Evolutionary conservation across 2,797 vertebrate genomes (phyloP).

Genomic region (Melanitta fusca): DNA sequence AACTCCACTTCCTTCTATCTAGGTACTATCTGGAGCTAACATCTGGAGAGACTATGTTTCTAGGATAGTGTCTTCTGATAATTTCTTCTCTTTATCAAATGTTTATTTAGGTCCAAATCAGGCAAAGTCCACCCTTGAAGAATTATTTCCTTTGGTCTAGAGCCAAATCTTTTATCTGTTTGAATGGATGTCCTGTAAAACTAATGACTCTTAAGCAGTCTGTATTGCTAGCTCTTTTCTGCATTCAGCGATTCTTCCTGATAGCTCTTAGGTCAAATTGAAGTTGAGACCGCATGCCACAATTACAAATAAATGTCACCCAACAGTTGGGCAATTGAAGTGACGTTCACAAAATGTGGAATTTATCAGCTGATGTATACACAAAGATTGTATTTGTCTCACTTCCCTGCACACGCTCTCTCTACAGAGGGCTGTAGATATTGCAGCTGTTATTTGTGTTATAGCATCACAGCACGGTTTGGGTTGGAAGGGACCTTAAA

Average conservation of each 20-base stretch:
- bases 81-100: neutral
- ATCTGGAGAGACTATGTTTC: neutral
- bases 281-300: neutral
- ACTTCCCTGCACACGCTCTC: neutral
- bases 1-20: neutral
- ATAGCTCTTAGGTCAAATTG: neutral
- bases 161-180: neutral
- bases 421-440: neutral
- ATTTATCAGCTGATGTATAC: neutral
- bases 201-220: neutral
- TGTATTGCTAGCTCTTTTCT: neutral
- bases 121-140: neutral
- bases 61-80: neutral
- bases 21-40: neutral
- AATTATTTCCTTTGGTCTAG: neutral
- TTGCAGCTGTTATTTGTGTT: neutral
- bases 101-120: slow-evolving; percentile 14
- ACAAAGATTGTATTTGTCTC: neutral
- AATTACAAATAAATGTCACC: slow-evolving; percentile 24
- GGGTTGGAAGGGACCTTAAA: neutral
- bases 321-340: slow-evolving; percentile 1
- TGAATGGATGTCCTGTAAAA: neutral
- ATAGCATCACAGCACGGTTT: neutral
- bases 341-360: slow-evolving; percentile 6
- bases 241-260: neutral